Evolutionary conservation across 2,888 invertebrate genomes (phyloP).

Genomic region (Antitype chi): DNA sequence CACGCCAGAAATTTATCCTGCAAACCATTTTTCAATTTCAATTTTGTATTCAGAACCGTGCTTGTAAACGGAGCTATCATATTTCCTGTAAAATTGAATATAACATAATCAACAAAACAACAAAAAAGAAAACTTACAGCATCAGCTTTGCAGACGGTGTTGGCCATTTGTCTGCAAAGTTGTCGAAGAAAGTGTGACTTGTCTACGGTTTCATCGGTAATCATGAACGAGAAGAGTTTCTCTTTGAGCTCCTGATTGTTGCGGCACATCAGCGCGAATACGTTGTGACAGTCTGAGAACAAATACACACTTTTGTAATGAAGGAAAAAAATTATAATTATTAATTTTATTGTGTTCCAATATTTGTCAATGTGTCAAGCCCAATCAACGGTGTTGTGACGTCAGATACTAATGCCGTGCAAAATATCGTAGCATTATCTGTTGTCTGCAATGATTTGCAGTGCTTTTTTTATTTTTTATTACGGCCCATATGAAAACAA

Average conservation of each 20-base stretch:
- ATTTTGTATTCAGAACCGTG: neutral
- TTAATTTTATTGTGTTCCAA: no score
- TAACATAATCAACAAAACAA: neutral
- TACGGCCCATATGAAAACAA: neutral
- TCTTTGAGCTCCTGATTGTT: constrained; percentile 96
- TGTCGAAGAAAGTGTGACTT: constrained; percentile 95
- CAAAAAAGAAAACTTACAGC: constrained; percentile 91
- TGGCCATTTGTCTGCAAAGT: constrained; percentile 97
- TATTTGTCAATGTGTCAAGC: neutral
- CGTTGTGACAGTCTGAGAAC: constrained; percentile 95
- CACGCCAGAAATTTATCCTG: constrained; percentile 95
- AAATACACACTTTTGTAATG: constrained; percentile 3
- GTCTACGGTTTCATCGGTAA: constrained; percentile 95
- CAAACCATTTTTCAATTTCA: constrained; percentile 62
- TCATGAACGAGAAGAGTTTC: constrained; percentile 96
- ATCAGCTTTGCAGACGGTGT: constrained; percentile 97
- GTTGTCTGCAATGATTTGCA: no score
- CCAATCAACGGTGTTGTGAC: no score
- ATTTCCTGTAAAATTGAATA: neutral
- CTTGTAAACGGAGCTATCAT: neutral
- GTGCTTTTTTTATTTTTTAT: neutral
- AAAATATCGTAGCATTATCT: neutral
- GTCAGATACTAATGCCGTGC: neutral
- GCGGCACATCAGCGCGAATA: constrained; percentile 97
- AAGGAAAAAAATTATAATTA: neutral